Percentiles rank a stretch among this genome's conserved stretches.
phyloP scores from a whole-genome alignment of 2,797 vertebrate genomes.

The Danionella dracula region DNA sequence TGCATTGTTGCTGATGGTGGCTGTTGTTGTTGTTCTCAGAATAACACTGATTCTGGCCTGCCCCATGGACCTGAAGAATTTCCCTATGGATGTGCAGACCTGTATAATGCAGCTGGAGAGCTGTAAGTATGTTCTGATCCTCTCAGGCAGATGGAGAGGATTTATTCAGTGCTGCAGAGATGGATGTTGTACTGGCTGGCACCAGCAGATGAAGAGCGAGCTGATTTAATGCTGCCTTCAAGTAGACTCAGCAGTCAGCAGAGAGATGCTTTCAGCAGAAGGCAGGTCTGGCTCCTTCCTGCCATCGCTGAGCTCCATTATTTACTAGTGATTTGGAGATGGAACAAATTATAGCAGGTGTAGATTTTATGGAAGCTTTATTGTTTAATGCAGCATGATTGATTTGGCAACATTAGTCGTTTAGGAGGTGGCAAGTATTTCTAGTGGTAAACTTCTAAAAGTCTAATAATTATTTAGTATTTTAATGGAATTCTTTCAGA shows the following conservation, averaged over 20 bases:
- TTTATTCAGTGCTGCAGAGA: constrained; percentile 51
- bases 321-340: constrained; percentile 34
- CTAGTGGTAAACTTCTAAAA: no score
- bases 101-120: constrained; percentile 99
- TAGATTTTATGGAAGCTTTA: no score
- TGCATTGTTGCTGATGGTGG: constrained; percentile 17
- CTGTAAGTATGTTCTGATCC: constrained; percentile 78
- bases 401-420: no score
- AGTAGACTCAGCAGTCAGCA: constrained; percentile 43
- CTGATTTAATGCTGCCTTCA: constrained; percentile 48
- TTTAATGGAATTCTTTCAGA: no score
- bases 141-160: constrained; percentile 34
- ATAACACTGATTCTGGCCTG: constrained; percentile 82
- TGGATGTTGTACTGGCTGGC: constrained; percentile 45
- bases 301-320: constrained; percentile 23
- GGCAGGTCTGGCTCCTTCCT: not conserved
- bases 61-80: constrained; percentile 95
- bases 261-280: constrained; percentile 24
- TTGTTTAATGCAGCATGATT: no score
- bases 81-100: constrained; percentile 98
- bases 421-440: no score
- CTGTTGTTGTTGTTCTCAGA: constrained; percentile 61
- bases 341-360: not conserved
- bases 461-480: no score
- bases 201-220: constrained; percentile 45